A percentile compares a stretch with the other conserved stretches of the same genome.
Evolutionary conservation across 2,888 invertebrate species (phyloP).

Genomic region (Liopterus haemorrhoidalis): DNA sequence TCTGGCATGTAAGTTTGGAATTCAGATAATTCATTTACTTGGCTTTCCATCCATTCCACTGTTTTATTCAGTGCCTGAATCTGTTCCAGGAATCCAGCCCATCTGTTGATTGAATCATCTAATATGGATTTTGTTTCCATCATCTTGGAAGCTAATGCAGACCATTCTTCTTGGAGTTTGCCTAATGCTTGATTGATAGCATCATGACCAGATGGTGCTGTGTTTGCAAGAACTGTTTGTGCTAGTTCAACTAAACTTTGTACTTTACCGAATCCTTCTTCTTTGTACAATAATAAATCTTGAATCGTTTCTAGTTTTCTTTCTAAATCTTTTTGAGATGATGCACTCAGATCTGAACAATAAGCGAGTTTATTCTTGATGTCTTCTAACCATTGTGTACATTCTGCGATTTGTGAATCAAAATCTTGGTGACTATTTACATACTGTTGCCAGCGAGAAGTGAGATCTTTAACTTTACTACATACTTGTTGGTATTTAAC

Average conservation of each 20-base stretch:
- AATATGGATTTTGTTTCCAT: slow-evolving; percentile 82
- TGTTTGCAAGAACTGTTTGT: slow-evolving; percentile 84
- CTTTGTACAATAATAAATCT: slow-evolving; percentile 83
- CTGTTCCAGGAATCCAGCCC: slow-evolving; percentile 86
- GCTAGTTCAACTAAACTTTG: slow-evolving; percentile 86
- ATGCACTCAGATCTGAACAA: slow-evolving; percentile 75
- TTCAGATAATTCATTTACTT: slow-evolving; percentile 65
- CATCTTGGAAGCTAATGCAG: slow-evolving; percentile 77
- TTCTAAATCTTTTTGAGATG: slow-evolving; percentile 80
- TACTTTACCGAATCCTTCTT: slow-evolving; percentile 84
- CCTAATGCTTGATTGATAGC: slow-evolving; percentile 77
- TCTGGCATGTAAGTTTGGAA: slow-evolving; percentile 78
- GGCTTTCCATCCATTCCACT: slow-evolving; percentile 69
- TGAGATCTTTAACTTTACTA: slow-evolving; percentile 85
- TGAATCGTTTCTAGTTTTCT: slow-evolving; percentile 77
- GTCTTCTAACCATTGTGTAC: slow-evolving; percentile 76
- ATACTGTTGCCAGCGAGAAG: slow-evolving; percentile 87
- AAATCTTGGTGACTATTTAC: slow-evolving; percentile 84
- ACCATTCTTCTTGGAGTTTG: slow-evolving; percentile 86
- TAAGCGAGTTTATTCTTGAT: slow-evolving; percentile 78
- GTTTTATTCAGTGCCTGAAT: slow-evolving; percentile 79
- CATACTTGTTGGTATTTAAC: slow-evolving; percentile 87
- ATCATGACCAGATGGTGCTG: slow-evolving; percentile 81
- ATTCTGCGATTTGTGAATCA: slow-evolving; percentile 71
- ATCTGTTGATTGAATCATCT: slow-evolving; percentile 84